Evolutionary conservation across 2,888 invertebrate species (phyloP), one percentile per base, ranked within the genome.

Genomic region (Drosophila cognata): DNA sequence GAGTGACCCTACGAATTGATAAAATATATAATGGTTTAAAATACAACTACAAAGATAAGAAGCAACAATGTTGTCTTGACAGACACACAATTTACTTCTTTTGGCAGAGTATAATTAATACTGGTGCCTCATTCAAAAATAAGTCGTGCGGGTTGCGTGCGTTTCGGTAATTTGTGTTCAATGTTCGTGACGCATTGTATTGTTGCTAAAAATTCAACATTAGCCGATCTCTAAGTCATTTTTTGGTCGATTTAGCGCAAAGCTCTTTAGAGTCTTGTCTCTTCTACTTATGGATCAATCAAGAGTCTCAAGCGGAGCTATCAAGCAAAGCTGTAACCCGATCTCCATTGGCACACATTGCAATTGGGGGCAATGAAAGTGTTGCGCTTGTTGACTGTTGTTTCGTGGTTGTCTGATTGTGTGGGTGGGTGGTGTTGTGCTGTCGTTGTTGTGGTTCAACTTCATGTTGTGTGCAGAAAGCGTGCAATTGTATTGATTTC

Each of bases 391-490:
- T 55, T 35, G 50, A 67, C 38, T 41, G 63, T 7, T 43, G 35
- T 41, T 36, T 38, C 28, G 21, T 52, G 33, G 41, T 25, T 46
- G 68, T 77, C 18, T 48, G 29, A 11, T 33, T 68, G 59, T 75
- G 81, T 80, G 68, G 69, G 74, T 73, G 57, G 48, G 46, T 57
- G 43, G 25, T 53, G 59, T n/a, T 53, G 51, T 55, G 65, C 33
- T 62, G 48, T 31, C 18, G 50, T 43, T 46, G 38, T 66, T 58
- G 53, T 55, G 58, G 41, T 66, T n/a, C n/a, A n/a, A 55, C 65
- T 41, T 43, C 35, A n/a, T 60, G 53, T 46, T 64, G 41, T 36
- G 69, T 66, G 73, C 77, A 87, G 84, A 87, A 84, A 84, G 84
- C 82, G 84, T 84, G 55, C 66, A 68, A 36, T 52, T 41, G 53